Percentiles rank a stretch among this genome's conserved stretches.
Evolutionary conservation across 2,113 vertebrate species (phyloP).

Genomic region (Rhineura floridana): DNA sequence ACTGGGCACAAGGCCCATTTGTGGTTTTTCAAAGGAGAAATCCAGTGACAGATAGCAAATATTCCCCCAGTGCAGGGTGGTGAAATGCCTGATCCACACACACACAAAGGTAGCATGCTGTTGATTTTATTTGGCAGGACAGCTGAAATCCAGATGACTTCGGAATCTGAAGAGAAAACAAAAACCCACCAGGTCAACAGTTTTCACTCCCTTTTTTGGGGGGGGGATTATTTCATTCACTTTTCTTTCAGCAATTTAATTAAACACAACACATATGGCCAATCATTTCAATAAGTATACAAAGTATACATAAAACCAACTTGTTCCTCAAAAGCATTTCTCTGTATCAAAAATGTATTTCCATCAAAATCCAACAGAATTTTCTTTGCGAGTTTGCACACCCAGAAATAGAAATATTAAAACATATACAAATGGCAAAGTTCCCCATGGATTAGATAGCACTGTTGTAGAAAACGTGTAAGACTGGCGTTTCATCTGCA

Average conservation of each 20-base stretch:
- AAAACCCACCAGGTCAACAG: not conserved
- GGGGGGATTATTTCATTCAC: not conserved
- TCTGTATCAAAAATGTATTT: not conserved
- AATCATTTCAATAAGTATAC: not conserved
- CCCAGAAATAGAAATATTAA: too few relatives aligned
- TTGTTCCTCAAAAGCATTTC: not conserved
- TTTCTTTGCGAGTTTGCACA: not conserved
- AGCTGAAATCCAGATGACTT: not conserved
- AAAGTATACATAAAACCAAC: not conserved
- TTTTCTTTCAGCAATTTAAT: not conserved
- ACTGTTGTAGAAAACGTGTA: not conserved
- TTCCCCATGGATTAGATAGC: not conserved
- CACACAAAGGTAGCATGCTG: not conserved
- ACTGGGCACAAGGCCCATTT: not conserved
- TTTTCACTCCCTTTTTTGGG: not conserved
- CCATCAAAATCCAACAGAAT: not conserved
- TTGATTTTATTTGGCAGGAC: conserved; percentile 29
- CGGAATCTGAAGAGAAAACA: conserved; percentile 10
- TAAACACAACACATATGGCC: not conserved
- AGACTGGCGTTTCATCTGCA: too few relatives aligned
- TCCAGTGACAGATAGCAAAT: not conserved
- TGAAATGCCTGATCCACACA: not conserved
- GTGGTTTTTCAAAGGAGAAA: not conserved
- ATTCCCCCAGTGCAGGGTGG: not conserved
- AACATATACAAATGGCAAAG: not conserved